Base-by-base conservation (phyloP, 2,888 invertebrate genomes). In the Chymomyza caudatula region DNA sequence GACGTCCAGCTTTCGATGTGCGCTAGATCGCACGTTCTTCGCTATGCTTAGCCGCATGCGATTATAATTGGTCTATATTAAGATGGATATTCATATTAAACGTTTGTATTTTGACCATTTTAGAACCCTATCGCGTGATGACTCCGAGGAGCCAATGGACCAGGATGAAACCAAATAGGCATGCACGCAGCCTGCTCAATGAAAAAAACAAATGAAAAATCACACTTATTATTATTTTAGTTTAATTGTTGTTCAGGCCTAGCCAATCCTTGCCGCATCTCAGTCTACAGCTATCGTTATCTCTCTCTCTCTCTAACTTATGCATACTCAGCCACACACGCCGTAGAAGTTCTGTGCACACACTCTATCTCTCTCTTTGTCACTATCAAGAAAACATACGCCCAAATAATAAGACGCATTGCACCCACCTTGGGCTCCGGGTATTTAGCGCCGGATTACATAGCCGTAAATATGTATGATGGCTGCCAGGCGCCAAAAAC, bases 131-230 rank as follows among this genome's bases (percentile, higher is more conserved):
- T 93, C 94, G 85, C 93, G 94, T 80, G 93, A 94, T 89, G 93
- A 92, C 88, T 93, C 94, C 67, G 94, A 94, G 87, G 95, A 95
- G 91, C 95, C 95, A 59, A 95, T 95, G 95, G 95, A 95, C 90
- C 95, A 95, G 91, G 95, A 95, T 91, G 95, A 95, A 90, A 93
- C 92, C 87, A 94, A 94, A 92, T 95, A 94, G 94, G 29, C 65
- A 67, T 49, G 69, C 56, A 73, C 23, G 29, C 54, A 52, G 17
- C 58, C 77, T 71, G 78, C 80, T 81, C 86, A 80, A 80, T 70
- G 78, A 56, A 37, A 43, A 15, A 47, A 47, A 47, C 13, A 6
- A 47, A 29, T 15, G n/a, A 19, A 19, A 58, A 58, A 42, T 17
- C 78, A 81, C 83, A 71, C 67, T 77, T 83, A 71, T 85, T 83